Percentiles rank a stretch among this genome's conserved stretches.
These are phyloP conservation scores for Microtus pennsylvanicus DNA, from an alignment of 2,113 vertebrate genomes.

Conservation along the genomic window DNA sequence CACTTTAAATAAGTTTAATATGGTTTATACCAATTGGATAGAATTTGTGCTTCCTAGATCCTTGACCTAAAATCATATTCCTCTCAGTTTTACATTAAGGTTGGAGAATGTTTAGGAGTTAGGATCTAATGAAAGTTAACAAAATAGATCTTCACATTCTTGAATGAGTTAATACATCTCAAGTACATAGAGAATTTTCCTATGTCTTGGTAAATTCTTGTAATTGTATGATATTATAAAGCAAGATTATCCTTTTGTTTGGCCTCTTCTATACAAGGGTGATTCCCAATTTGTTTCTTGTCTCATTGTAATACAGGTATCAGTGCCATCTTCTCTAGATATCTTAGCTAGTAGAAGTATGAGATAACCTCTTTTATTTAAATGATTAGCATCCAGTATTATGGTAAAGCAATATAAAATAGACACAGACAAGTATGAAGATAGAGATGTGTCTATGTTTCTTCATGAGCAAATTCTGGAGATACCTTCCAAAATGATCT, in stretches of 20 bases:
- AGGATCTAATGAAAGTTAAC: not conserved
- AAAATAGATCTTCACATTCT: not conserved
- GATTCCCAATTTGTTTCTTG: not conserved
- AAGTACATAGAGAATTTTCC: not conserved
- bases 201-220: not conserved
- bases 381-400: not conserved
- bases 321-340: not conserved
- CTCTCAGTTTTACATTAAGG: not conserved
- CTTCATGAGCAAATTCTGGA: not conserved
- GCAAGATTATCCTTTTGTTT: fast-evolving
- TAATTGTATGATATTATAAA: not conserved
- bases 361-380: not conserved
- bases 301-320: not conserved
- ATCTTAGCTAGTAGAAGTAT: not conserved
- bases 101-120: not conserved
- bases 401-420: not conserved
- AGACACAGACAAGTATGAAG: not conserved
- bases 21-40: not conserved
- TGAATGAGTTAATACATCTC: not conserved
- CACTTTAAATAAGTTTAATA: not conserved
- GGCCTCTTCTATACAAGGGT: not conserved
- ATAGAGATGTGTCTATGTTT: not conserved
- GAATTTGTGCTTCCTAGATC: not conserved
- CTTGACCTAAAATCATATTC: not conserved
- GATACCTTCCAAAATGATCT: not conserved